These are phyloP conservation scores for Numenius arquata DNA, from an alignment of 2,113 vertebrate genomes.

Conservation along the genomic window DNA sequence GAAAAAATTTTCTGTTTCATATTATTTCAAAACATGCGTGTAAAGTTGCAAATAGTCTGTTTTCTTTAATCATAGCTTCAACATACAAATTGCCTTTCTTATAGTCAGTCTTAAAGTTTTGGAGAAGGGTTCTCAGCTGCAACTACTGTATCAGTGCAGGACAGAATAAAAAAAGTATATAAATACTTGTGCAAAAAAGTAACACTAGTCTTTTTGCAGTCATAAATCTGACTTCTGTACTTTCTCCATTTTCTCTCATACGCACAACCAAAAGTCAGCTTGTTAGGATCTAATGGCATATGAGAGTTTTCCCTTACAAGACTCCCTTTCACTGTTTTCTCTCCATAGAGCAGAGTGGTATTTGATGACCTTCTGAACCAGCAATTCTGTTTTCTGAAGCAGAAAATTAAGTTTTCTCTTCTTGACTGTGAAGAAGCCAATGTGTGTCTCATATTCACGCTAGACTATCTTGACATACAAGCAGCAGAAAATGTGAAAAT, in stretches of 20 bases:
- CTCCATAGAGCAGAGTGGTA: background rate
- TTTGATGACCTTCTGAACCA: conserved; percentile 30
- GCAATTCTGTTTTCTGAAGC: conserved; percentile 51
- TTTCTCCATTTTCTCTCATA: background rate
- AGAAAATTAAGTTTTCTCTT: conserved; percentile 54
- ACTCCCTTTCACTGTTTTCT: background rate
- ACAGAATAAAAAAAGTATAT: background rate
- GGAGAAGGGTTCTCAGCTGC: background rate
- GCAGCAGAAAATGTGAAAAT: background rate
- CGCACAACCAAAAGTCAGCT: background rate
- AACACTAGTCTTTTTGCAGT: background rate
- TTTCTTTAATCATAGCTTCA: background rate
- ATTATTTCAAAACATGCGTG: background rate
- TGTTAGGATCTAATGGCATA: background rate
- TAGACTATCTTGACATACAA: background rate
- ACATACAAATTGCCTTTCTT: background rate
- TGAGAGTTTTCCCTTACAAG: background rate
- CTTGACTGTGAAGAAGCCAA: background rate
- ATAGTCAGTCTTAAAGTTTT: background rate
- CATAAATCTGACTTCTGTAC: background rate
- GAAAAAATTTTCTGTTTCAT: background rate
- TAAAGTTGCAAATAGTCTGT: background rate
- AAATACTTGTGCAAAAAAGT: background rate
- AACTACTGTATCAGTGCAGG: background rate
- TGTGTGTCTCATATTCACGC: background rate